These are phyloP conservation scores for Papilio polytes DNA, from an alignment of 1,140 invertebrate genomes.

Conservation along the genomic window DNA sequence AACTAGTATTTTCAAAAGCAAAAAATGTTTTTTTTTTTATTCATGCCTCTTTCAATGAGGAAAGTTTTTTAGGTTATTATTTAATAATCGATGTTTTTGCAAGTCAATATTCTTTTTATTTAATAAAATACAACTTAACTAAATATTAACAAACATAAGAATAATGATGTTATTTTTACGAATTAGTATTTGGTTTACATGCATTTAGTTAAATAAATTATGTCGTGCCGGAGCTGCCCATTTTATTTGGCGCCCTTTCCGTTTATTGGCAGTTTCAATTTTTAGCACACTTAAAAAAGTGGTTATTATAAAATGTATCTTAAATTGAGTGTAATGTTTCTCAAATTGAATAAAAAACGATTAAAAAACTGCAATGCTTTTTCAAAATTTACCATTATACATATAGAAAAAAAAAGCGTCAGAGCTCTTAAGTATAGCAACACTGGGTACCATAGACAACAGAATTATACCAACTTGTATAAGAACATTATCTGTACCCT, in stretches of 20 bases:
- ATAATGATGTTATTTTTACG: constrained; percentile 56
- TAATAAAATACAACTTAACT: constrained; percentile 47
- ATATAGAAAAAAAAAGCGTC: background rate
- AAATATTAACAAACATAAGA: constrained; percentile 51
- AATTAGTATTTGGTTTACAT: constrained; percentile 77
- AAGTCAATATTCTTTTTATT: constrained; percentile 37
- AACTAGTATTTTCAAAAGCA: background rate
- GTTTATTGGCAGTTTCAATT: constrained; percentile 32
- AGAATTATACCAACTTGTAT: constrained; percentile 33
- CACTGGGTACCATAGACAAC: constrained; percentile 27
- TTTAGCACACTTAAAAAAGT: background rate
- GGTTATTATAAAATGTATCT: background rate
- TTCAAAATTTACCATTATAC: background rate
- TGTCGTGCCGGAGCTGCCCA: constrained; percentile 29
- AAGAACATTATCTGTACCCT: constrained; percentile 39
- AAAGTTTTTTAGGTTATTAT: background rate
- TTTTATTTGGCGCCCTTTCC: constrained; percentile 37
- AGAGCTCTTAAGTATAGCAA: background rate
- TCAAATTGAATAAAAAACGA: background rate
- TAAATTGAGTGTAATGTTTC: background rate
- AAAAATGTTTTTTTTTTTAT: background rate
- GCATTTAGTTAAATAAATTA: constrained; percentile 39
- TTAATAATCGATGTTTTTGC: background rate
- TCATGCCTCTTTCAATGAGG: background rate
- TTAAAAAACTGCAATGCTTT: background rate